Base-by-base conservation (phyloP, 1,140 invertebrate species). In the Zaprionus inermis region DNA sequence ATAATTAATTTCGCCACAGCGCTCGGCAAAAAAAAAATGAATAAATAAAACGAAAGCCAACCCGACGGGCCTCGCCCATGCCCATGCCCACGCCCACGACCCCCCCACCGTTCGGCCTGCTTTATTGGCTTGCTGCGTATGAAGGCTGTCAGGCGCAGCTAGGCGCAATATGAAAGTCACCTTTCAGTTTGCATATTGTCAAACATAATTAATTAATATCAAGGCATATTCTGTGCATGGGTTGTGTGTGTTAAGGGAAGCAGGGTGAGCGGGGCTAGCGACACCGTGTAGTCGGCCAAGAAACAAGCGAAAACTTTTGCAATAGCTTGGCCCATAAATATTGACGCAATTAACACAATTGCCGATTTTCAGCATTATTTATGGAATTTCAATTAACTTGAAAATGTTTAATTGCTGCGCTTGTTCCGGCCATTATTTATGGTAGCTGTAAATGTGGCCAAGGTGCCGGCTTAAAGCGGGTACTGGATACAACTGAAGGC, bases 201-300 rank as follows among this genome's bases (percentile, higher is more conserved):
- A 58, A 75, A 75, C 64, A 86, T 88, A 88, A 77, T 88, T 86
- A 86, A 86, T 86, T 86, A 79, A 79, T 81, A 79, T 80, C 71
- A 12, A 65, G 61, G 32, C 32, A 36, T 65, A 59, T 56, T 65
- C 68, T 20, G n/a, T n/a, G n/a, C n/a, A n/a, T n/a, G n/a, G n/a
- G n/a, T n/a, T n/a, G 60, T 57, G 65, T 46, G 9, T 61, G 54
- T 30, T 55, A 1, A 16, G 3, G 41, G 16, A 1, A 10, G 9
- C 16, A 18, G 16, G 2, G 16, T 3, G n/a, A n/a, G n/a, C n/a
- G n/a, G n/a, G n/a, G n/a, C n/a, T n/a, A n/a, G n/a, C n/a, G n/a
- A 0, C 24, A 0, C 5, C 24, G 20, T 11, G 44, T 11, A 12
- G 20, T 20, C 18, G 20, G 44, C 18, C 18, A 22, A 49, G 18